Base-by-base conservation (phyloP, 2,113 vertebrate genomes). In the Pollimyrus isidori region DNA sequence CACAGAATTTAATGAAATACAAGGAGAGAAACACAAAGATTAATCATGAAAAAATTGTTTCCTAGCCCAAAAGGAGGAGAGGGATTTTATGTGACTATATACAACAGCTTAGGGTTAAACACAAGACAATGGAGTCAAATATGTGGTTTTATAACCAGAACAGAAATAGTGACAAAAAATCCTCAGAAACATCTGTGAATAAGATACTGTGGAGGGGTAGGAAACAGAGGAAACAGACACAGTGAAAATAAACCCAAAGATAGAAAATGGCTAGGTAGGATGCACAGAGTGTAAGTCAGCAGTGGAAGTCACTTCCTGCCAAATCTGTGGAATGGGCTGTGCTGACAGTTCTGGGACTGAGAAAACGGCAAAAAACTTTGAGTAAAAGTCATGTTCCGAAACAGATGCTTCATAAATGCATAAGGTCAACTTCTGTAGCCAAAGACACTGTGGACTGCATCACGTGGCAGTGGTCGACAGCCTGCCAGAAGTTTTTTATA, bases 91-190 rank as follows among this genome's bases (percentile, higher is more conserved):
- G 9, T 65, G 62, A 65, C 62, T n/a, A 65, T 65, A 65, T 69
- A 69, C 9, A 26, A 69, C 62, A 69, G 62, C 62, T 30, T 69
- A 69, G 62, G 62, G 62, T 30, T 69, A 69, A 69, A 69, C 30
- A 13, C 62, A 30, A 69, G n/a, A 65, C 62, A 65, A 65, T 30
- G 62, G 62, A 65, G 26, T 69, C n/a, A 69, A 69, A 69, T 69
- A 30, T 30, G n/a, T 69, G 62, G 62, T 26, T 69, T 69, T 69
- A 30, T 69, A 69, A 30, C 62, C 62, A 69, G 62, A 69, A 69
- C 62, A 13, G 26, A 69, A 69, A 30, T 30, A 13, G 88, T 86
- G 21, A 73, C 83, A 91, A 91, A 52, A 73, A 80, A 82, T 39
- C 15, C 76, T 82, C 39, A 82, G 15, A 35, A 82, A 82, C 76